Percentiles rank a stretch among this genome's conserved stretches.
phyloP scores from a whole-genome alignment of 2,113 vertebrate genomes.

The Indri indri region DNA sequence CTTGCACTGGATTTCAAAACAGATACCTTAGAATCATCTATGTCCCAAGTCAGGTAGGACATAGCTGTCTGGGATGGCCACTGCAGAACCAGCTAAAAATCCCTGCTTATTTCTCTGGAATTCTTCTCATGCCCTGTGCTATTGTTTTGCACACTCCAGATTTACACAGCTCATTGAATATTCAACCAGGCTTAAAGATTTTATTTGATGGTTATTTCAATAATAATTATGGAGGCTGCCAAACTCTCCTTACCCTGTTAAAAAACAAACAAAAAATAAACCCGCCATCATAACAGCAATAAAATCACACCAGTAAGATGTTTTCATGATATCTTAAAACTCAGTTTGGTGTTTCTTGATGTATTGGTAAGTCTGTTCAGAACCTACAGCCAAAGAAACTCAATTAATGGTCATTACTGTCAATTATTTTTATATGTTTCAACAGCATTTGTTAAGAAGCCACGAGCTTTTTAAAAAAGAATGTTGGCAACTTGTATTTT shows the following conservation, averaged over 20 bases:
- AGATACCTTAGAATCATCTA: conserved; percentile 51
- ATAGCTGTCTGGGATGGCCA: conserved; percentile 29
- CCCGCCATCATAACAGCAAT: conserved; percentile 32
- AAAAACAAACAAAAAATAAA: conserved; percentile 72
- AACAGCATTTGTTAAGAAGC: conserved; percentile 54
- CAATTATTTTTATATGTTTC: conserved; percentile 40
- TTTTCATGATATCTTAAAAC: conserved; percentile 57
- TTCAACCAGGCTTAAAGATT: conserved; percentile 75
- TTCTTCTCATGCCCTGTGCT: neutral
- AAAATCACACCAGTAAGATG: conserved; percentile 40
- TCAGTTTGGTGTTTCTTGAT: conserved; percentile 15
- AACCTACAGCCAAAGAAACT: conserved; percentile 28
- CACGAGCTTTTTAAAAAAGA: conserved; percentile 44
- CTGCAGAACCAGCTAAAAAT: conserved; percentile 40
- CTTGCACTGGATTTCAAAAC: conserved; percentile 62
- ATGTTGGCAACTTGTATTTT: conserved; percentile 63
- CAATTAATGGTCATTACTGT: conserved; percentile 33
- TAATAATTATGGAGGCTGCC: conserved; percentile 78
- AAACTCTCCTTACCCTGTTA: conserved; percentile 68
- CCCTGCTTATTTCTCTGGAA: conserved; percentile 6
- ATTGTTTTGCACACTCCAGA: conserved; percentile 36
- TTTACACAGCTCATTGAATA: conserved; percentile 75
- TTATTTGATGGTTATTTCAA: conserved; percentile 71
- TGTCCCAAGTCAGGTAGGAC: conserved; percentile 51
- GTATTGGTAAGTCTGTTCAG: neutral